These are phyloP conservation scores for Monochamus alternatus DNA, from an alignment of 2,888 invertebrate genomes.

Conservation along the genomic window DNA sequence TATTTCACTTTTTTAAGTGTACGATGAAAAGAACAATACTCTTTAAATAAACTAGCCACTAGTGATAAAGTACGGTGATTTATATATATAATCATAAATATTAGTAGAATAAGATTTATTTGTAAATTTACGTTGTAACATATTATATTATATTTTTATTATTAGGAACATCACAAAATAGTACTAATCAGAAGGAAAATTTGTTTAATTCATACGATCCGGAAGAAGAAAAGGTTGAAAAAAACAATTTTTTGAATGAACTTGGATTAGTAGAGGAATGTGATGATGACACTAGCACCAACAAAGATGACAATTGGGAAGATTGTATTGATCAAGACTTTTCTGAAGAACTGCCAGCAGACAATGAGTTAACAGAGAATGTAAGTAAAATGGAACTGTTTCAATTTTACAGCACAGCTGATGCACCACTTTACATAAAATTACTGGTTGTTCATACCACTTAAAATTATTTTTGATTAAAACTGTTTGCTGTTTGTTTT, in stretches of 20 bases:
- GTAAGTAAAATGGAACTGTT: constrained; percentile 36
- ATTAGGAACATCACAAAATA: constrained; percentile 65
- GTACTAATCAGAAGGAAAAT: constrained; percentile 53
- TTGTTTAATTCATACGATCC: constrained; percentile 51
- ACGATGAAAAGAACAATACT: no score
- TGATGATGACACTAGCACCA: constrained; percentile 61
- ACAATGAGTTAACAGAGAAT: constrained; percentile 41
- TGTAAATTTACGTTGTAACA: no score
- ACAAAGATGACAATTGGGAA: constrained; percentile 63
- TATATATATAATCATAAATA: no score
- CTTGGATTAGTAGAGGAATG: constrained; percentile 66
- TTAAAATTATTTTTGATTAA: no score
- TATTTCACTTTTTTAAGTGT: no score
- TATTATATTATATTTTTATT: constrained; percentile 7
- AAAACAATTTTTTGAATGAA: constrained; percentile 65
- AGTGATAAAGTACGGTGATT: no score
- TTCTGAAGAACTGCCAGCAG: constrained; percentile 46
- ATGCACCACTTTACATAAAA: no score
- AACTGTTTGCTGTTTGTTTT: no score
- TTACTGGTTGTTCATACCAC: no score
- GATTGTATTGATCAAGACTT: constrained; percentile 59
- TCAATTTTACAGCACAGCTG: not conserved
- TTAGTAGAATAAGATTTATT: no score
- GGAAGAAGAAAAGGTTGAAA: constrained; percentile 58
- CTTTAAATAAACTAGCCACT: no score